Percentiles rank a stretch among this genome's conserved stretches.
These are phyloP conservation scores for Atta colombica DNA, from an alignment of 1,140 invertebrate genomes.

Conservation along the genomic window DNA sequence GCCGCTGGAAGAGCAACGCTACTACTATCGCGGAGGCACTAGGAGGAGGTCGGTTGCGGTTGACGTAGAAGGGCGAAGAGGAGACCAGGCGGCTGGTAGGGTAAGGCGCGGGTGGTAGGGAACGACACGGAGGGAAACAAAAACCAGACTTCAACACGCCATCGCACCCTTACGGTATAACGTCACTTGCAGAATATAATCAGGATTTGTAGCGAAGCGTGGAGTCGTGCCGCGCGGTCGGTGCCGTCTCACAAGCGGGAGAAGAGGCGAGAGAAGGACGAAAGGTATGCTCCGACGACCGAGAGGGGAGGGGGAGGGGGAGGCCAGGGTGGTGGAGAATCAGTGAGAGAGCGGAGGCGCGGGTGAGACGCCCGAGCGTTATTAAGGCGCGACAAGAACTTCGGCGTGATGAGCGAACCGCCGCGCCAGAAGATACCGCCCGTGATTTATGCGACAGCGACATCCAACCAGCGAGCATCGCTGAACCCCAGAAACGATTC, in stretches of 20 bases:
- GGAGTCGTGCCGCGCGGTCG: slow-evolving; percentile 53
- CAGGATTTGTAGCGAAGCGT: slow-evolving; percentile 86
- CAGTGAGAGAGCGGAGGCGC: slow-evolving; percentile 72
- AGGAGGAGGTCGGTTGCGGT: slow-evolving; percentile 65
- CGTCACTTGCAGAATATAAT: slow-evolving; percentile 87
- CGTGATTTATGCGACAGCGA: slow-evolving; percentile 85
- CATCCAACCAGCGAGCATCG: slow-evolving; percentile 76
- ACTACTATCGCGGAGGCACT: slow-evolving; percentile 40
- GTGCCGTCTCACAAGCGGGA: slow-evolving; percentile 53
- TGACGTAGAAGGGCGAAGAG: slow-evolving; percentile 64
- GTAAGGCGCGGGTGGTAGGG: slow-evolving; percentile 44
- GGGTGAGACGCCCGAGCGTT: slow-evolving; percentile 83
- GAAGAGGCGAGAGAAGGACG: slow-evolving; percentile 69
- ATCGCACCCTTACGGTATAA: slow-evolving; percentile 83
- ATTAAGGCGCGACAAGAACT: slow-evolving; percentile 87
- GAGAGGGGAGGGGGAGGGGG: not conserved
- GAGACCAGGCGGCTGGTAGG: slow-evolving; percentile 19
- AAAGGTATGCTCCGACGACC: slow-evolving; percentile 60
- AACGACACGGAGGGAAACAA: slow-evolving; percentile 81
- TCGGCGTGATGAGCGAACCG: slow-evolving; percentile 84
- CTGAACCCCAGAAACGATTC: slow-evolving; percentile 61
- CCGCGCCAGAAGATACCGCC: slow-evolving; percentile 84
- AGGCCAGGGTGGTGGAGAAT: slow-evolving; percentile 64
- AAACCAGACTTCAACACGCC: slow-evolving; percentile 85
- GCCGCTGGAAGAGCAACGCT: slow-evolving; percentile 32